phyloP scores from a whole-genome alignment of 2,113 vertebrate species.

The Chrysochloris asiatica region DNA sequence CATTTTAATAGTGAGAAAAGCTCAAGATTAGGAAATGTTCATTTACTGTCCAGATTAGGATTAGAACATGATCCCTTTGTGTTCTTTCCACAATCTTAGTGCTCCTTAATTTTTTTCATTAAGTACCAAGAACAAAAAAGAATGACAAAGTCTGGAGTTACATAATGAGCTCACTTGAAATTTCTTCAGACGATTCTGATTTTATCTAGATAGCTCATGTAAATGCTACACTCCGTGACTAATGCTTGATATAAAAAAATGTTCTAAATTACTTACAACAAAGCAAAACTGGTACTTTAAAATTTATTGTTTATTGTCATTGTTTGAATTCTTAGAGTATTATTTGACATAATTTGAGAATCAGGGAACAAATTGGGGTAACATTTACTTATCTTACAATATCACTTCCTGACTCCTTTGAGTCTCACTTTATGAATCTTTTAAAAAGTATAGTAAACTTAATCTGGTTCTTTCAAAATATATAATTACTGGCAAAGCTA shows the following conservation, averaged over 20 bases:
- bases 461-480: slow-evolving; percentile 26
- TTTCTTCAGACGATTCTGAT: slow-evolving; percentile 24
- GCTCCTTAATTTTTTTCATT: slow-evolving; percentile 23
- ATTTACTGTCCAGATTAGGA: not conserved
- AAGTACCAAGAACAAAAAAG: slow-evolving; percentile 19
- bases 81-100: not conserved
- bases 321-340: not conserved
- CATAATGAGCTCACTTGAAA: slow-evolving; percentile 35
- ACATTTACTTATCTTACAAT: not conserved
- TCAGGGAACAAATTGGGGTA: not conserved
- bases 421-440: slow-evolving; percentile 27
- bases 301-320: slow-evolving; percentile 27
- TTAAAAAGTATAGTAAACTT: slow-evolving; percentile 6
- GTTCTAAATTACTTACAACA: slow-evolving; percentile 28
- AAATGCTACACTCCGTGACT: not conserved
- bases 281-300: slow-evolving; percentile 43
- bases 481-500: slow-evolving; percentile 42
- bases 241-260: slow-evolving; percentile 26
- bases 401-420: slow-evolving; percentile 21
- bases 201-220: slow-evolving; percentile 44
- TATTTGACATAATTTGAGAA: slow-evolving; percentile 26
- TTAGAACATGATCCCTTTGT: not conserved
- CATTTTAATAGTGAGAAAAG: slow-evolving; percentile 19
- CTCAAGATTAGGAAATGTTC: slow-evolving; percentile 27
- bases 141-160: slow-evolving; percentile 31